These are phyloP conservation scores for Lophius americanus DNA, from an alignment of 2,797 vertebrate genomes.

Conservation along the genomic window DNA sequence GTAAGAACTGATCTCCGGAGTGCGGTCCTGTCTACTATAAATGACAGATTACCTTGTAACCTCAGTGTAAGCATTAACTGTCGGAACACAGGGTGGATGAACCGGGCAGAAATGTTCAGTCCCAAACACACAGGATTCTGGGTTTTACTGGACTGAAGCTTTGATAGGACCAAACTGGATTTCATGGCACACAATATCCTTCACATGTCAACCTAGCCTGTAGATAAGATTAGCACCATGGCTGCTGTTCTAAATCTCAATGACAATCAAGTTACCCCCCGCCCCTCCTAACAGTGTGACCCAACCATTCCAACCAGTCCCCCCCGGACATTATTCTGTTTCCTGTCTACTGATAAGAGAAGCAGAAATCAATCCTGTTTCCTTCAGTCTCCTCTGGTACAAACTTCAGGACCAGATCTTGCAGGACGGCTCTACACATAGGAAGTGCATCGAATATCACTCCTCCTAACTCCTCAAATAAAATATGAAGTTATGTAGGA, in stretches of 20 bases:
- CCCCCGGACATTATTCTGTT: constrained; percentile 20
- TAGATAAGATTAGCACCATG: constrained; percentile 70
- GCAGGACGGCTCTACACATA: constrained; percentile 6
- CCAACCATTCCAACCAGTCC: background rate
- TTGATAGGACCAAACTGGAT: constrained; percentile 28
- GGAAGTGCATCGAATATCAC: too few species aligned
- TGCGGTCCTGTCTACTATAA: too few species aligned
- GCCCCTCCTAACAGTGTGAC: constrained; percentile 14
- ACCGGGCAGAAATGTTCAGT: constrained; percentile 8
- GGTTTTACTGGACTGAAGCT: constrained; percentile 26
- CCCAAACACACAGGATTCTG: background rate
- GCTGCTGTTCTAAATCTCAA: constrained; percentile 69
- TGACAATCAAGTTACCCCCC: constrained; percentile 70
- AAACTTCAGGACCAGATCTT: constrained; percentile 16
- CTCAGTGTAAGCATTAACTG: background rate
- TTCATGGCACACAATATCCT: constrained; percentile 35
- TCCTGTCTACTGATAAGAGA: constrained; percentile 55
- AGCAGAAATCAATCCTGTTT: constrained; percentile 44
- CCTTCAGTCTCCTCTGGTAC: constrained; percentile 25
- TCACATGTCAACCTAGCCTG: constrained; percentile 52
- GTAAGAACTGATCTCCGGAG: too few species aligned
- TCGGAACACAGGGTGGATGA: background rate
- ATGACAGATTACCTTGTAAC: background rate
- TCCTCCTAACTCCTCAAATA: too few species aligned
- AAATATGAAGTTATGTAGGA: too few species aligned